Evolutionary conservation across 2,888 invertebrate genomes (phyloP).

Genomic region (Mesorhabditis belari): DNA sequence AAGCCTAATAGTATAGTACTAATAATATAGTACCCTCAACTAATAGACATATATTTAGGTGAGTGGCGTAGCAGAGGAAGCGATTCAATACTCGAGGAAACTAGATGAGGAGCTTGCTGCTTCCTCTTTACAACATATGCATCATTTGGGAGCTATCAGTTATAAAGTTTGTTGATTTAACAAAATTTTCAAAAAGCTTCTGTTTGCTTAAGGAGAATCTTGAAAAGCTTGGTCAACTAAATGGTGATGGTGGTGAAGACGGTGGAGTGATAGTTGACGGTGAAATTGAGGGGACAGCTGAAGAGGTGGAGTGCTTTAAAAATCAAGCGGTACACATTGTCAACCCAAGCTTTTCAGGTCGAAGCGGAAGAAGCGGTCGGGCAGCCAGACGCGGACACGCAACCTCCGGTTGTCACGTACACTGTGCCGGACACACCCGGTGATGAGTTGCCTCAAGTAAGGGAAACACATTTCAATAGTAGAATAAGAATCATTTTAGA

Average conservation of each 20-base stretch:
- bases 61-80: slow-evolving; percentile 4
- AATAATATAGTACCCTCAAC: too few relatives aligned
- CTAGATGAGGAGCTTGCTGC: neutral
- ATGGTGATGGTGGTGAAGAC: neutral
- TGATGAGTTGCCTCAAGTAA: neutral
- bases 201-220: neutral
- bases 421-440: neutral
- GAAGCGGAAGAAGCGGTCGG: neutral
- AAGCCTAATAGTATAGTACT: too few relatives aligned
- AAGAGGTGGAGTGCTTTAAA: too few relatives aligned
- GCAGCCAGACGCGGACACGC: neutral
- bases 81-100: slow-evolving; percentile 1
- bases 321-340: neutral
- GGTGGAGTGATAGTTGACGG: neutral
- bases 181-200: neutral
- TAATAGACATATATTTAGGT: neutral
- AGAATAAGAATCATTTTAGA: too few relatives aligned
- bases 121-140: neutral
- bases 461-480: too few relatives aligned
- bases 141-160: neutral
- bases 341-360: neutral
- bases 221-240: neutral
- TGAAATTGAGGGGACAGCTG: neutral
- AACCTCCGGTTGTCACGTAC: neutral
- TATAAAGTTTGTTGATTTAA: neutral